Percentiles rank a stretch among this genome's conserved stretches.
Conservation (phyloP, 35 echinoderm and acorn worm species). For the Strongylocentrotus purpuratus region DNA sequence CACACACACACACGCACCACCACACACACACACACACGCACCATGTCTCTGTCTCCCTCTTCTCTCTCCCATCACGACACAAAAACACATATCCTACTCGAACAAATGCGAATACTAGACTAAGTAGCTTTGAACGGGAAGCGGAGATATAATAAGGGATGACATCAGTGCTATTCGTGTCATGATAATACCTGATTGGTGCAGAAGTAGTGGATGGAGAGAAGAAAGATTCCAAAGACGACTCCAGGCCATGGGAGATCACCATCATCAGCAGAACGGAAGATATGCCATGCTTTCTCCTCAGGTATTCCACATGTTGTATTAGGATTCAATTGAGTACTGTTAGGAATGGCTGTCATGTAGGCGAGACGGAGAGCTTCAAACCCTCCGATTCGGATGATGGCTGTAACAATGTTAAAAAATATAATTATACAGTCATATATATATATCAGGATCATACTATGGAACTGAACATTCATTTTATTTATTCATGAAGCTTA, state of each 20-base stretch:
- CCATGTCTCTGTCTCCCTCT: too few relatives aligned
- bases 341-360: constrained; percentile 52
- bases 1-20: too few relatives aligned
- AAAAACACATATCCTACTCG: too few relatives aligned
- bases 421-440: too few relatives aligned
- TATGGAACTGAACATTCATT: too few relatives aligned
- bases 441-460: too few relatives aligned
- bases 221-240: constrained; percentile 55
- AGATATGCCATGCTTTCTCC: constrained; percentile 57
- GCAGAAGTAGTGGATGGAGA: constrained; percentile 61
- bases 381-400: constrained; percentile 64
- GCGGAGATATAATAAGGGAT: too few relatives aligned
- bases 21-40: too few relatives aligned
- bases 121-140: not conserved
- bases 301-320: constrained; percentile 55
- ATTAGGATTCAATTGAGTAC: constrained; percentile 31
- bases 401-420: constrained; percentile 36
- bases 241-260: constrained; percentile 56
- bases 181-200: constrained; percentile 62
- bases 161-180: too few relatives aligned
- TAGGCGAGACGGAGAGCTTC: constrained; percentile 52
- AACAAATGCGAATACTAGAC: too few relatives aligned
- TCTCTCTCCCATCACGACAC: too few relatives aligned
- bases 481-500: too few relatives aligned
- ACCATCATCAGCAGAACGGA: constrained; percentile 48